Conservation (phyloP, 2,113 vertebrate genomes). For the Clarias batrachus region DNA sequence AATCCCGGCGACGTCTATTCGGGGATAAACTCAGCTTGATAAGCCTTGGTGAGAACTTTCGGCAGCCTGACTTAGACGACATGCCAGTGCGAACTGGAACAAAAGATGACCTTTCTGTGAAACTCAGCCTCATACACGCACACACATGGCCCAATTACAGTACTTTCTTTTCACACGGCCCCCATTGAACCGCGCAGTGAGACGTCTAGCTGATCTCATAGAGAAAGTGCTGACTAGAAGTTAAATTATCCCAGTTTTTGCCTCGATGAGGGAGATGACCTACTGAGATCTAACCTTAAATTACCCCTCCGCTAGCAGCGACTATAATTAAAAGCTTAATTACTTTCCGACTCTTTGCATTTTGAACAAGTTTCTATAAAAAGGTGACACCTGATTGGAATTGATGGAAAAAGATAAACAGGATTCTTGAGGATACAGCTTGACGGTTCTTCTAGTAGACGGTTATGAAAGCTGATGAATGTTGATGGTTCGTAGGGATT, state of each 20-base stretch:
- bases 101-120: conserved; percentile 48
- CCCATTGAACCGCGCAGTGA: conserved; percentile 23
- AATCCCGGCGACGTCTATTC: not conserved
- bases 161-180: conserved; percentile 11
- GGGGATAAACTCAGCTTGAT: conserved; percentile 36
- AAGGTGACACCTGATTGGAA: not conserved
- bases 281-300: conserved; percentile 36
- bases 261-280: conserved; percentile 25
- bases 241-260: conserved; percentile 21
- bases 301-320: conserved; percentile 14
- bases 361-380: conserved; percentile 16
- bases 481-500: not conserved
- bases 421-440: not conserved
- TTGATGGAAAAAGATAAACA: not conserved
- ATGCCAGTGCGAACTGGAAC: conserved; percentile 35
- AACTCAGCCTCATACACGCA: not conserved
- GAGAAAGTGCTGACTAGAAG: conserved; percentile 6
- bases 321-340: conserved; percentile 39
- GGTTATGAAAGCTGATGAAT: not conserved
- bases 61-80: conserved; percentile 17
- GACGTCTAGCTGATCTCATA: conserved; percentile 8
- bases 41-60: conserved; percentile 34
- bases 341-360: conserved; percentile 9
- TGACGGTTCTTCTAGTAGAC: not conserved
- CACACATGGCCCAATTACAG: not conserved